These are phyloP conservation scores for Callipepla squamata DNA, from an alignment of 2,113 vertebrate species.

Conservation along the genomic window DNA sequence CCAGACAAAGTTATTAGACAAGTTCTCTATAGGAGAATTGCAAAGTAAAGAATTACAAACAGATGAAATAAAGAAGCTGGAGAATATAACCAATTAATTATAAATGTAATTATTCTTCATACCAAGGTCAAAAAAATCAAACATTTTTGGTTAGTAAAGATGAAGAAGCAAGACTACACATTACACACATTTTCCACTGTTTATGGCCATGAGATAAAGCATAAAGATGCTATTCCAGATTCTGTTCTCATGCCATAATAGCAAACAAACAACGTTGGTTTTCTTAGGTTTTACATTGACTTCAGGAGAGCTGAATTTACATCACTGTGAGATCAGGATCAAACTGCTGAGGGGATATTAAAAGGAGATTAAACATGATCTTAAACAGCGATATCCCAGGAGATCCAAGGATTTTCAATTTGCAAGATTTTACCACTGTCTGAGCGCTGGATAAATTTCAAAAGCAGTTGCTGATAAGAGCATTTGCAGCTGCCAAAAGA, in stretches of 20 bases:
- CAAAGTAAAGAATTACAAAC: conserved; percentile 2
- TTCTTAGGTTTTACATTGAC: conserved; percentile 32
- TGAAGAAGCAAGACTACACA: background rate
- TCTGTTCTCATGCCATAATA: conserved; percentile 9
- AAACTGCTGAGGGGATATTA: conserved; percentile 61
- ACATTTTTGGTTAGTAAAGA: background rate
- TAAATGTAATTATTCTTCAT: background rate
- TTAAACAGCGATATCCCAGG: conserved; percentile 73
- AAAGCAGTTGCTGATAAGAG: conserved; percentile 73
- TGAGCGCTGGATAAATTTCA: conserved; percentile 79
- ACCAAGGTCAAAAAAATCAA: conserved; percentile 4
- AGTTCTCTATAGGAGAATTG: background rate
- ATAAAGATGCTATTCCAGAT: conserved; percentile 5
- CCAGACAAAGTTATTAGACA: background rate
- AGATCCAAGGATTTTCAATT: conserved; percentile 79
- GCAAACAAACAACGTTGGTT: conserved; percentile 35
- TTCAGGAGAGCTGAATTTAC: conserved; percentile 54
- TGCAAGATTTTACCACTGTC: conserved; percentile 74
- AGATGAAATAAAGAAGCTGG: background rate
- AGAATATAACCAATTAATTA: background rate
- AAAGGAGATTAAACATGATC: conserved; percentile 77
- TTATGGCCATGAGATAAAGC: conserved; percentile 2
- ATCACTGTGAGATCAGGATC: conserved; percentile 60
- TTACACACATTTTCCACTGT: background rate
- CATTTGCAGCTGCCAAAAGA: conserved; percentile 68